A percentile compares a stretch with the other conserved stretches of the same genome.
phyloP scores from a whole-genome alignment of 1,140 invertebrate species.

The Argopecten irradians region DNA sequence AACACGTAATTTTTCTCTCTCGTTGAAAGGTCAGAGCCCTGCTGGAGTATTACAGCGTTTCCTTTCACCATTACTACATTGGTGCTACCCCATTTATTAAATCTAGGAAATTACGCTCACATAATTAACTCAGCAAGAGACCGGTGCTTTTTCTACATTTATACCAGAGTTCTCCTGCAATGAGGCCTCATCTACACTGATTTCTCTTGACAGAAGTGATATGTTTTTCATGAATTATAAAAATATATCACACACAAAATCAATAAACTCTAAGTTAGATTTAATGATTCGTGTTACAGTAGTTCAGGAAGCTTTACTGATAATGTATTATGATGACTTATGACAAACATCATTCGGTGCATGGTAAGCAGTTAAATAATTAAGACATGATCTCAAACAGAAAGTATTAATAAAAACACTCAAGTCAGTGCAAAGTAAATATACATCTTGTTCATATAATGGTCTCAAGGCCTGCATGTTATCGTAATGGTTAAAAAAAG shows the following conservation, averaged over 20 bases:
- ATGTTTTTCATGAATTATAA: neutral
- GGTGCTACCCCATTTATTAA: conserved; percentile 21
- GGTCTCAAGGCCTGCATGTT: too few species aligned
- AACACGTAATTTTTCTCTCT: conserved; percentile 3
- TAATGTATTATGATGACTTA: too few species aligned
- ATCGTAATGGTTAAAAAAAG: too few species aligned
- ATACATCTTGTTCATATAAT: too few species aligned
- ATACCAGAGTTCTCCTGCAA: neutral
- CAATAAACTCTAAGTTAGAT: neutral
- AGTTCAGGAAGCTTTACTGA: neutral
- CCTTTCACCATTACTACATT: neutral
- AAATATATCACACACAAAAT: neutral
- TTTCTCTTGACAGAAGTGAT: neutral
- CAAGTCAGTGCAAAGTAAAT: too few species aligned
- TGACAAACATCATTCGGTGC: too few species aligned
- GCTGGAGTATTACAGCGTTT: neutral
- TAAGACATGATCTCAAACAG: too few species aligned
- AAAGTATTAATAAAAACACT: too few species aligned
- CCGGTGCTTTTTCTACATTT: neutral
- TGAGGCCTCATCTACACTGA: neutral
- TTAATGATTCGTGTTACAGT: neutral
- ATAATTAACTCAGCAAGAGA: neutral
- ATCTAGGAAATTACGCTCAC: neutral
- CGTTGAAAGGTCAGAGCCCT: neutral
- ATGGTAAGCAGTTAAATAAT: too few species aligned